These are phyloP conservation scores for Anoplopoma fimbria DNA, from an alignment of 2,113 vertebrate genomes.

Conservation along the genomic window DNA sequence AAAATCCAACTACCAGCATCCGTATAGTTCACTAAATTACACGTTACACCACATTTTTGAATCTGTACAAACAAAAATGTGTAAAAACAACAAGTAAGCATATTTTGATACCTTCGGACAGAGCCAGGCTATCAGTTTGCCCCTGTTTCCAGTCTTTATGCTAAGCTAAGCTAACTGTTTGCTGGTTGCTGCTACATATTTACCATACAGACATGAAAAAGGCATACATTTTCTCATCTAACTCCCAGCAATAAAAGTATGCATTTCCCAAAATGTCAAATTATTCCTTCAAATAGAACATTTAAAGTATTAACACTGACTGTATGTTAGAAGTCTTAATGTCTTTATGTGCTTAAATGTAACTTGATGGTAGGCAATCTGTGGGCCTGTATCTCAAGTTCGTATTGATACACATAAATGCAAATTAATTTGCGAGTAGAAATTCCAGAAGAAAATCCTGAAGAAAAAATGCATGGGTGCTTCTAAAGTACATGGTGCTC, in stretches of 20 bases:
- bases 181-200: not conserved
- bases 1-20: not conserved
- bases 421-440: slow-evolving; percentile 59
- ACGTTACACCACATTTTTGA: not conserved
- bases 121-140: not conserved
- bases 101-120: not conserved
- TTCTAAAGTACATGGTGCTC: slow-evolving; percentile 54
- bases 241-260: not conserved
- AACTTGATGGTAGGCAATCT: not conserved
- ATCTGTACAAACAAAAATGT: not conserved
- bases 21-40: not conserved
- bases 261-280: not conserved
- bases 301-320: not conserved
- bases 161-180: not conserved
- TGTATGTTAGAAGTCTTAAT: no score
- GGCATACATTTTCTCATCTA: not conserved
- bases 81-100: not conserved
- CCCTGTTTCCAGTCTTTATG: not conserved
- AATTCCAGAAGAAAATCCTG: slow-evolving; percentile 44
- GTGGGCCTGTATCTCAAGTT: not conserved
- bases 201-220: not conserved
- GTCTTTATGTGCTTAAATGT: not conserved
- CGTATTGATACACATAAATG: not conserved
- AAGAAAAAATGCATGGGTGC: slow-evolving; percentile 49
- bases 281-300: not conserved